Evolutionary conservation across 2,797 vertebrate genomes (phyloP).

Genomic region (Gallinago nigripennis): DNA sequence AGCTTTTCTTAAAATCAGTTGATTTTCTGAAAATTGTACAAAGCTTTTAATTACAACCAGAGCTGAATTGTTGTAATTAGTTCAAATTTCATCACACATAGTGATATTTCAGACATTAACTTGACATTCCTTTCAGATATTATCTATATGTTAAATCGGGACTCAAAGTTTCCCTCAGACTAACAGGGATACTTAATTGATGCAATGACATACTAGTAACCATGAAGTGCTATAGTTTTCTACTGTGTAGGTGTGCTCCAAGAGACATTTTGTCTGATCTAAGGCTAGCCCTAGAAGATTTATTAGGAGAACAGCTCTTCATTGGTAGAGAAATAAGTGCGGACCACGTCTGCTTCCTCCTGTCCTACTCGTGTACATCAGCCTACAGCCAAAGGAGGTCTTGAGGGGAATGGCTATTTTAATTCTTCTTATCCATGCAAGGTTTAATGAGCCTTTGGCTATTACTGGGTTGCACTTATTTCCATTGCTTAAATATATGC

Average conservation of each 20-base stretch:
- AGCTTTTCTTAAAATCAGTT: neutral
- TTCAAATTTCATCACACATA: neutral
- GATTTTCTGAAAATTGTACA: neutral
- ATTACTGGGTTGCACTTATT: neutral
- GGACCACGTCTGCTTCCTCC: neutral
- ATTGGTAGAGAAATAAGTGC: neutral
- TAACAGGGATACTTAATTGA: neutral
- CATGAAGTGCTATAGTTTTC: neutral
- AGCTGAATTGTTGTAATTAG: neutral
- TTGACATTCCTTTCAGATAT: neutral
- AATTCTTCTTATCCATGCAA: neutral
- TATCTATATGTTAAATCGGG: neutral
- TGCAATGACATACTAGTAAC: neutral
- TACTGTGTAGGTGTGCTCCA: neutral
- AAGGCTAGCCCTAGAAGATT: neutral
- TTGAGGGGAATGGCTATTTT: neutral
- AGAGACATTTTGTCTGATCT: neutral
- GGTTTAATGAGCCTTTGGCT: neutral
- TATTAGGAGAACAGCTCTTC: neutral
- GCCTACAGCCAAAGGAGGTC: neutral
- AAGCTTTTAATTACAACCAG: neutral
- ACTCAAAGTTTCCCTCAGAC: neutral
- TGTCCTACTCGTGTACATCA: neutral
- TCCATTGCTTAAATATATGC: neutral
- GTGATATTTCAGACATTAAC: neutral